Evolutionary conservation across 2,797 vertebrate species (phyloP), one percentile per base, ranked within the genome.

Genomic region (Oryzias dopingdopingensis): DNA sequence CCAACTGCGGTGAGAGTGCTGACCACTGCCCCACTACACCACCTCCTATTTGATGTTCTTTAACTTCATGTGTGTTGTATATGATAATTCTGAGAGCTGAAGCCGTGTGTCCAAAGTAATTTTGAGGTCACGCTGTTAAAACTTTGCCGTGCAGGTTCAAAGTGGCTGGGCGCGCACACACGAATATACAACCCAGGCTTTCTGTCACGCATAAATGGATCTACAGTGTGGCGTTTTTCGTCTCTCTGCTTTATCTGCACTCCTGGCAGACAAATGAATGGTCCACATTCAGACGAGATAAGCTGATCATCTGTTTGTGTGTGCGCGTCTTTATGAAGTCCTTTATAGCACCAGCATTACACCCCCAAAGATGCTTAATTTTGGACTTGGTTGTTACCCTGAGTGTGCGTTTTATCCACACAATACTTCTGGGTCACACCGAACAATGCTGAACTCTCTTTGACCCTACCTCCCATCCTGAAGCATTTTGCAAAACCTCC

Each of bases 401-500:
- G 55, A 26, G 43, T 4, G 14, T 42, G 67, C 47, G 53, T 73
- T 40, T 59, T 70, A 62, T 72, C 52, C 48, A 70, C 52, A 81
- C 62, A 62, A 72, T 77, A 59, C 57, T 83, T 78, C 76, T 80
- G 80, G 78, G 74, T 72, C 72, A 69, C 26, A 51, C 49, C 18
- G 4, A 59, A 78, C 52, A 48, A 51, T 18, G 26, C n/a, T 87
- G 84, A 88, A 89, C 88, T 88, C 73, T 79, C 13, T 56, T 61
- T 86, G 81, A 88, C 84, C 86, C 72, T 50, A 77, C 66, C 74
- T 87, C 82, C 79, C 83, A 77, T 80, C 62, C 77, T 84, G 79
- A 85, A 86, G 68, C 60, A 44, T 72, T 74, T 57, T 55, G 3
- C 13, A 42, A 53, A 79, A 80, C 67, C 71, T 83, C 76, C 79